Base-by-base conservation (phyloP, 2,888 invertebrate species). In the Limnephilus marmoratus region DNA sequence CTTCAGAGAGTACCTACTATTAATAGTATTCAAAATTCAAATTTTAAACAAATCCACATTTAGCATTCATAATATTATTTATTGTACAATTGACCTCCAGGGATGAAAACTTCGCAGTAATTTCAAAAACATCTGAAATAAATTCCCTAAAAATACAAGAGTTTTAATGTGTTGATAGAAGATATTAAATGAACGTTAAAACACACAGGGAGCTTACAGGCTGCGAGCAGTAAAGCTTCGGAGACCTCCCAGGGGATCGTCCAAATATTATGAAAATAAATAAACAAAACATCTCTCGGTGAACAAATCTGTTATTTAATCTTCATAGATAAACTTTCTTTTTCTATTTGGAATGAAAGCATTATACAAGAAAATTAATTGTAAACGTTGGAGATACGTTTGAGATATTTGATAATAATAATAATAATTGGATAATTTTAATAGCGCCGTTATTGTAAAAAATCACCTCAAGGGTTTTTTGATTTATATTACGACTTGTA, bases 261-360 rank as follows among this genome's bases (percentile, higher is more conserved):
- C 18, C 34, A 82, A 82, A 82, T 82, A 82, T 82, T 82, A 82
- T 82, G 31, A 82, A 34, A 82, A 82, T 31, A 82, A 34, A 82
- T 82, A 82, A 31, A 82, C 15, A 82, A 68, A 24, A 68, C 24
- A 24, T 68, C 24, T 68, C 68, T 5, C 68, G 24, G 24, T 24
- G 24, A 68, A 68, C 68, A 9, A 68, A n/a, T 24, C 5, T 68
- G 24, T 68, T 68, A 24, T 68, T n/a, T 68, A 68, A 68, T 68
- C 68, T 7, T 68, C 24, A 2, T 24, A n/a, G n/a, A 68, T 68
- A 24, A 68, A 24, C 24, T 68, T 24, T 7, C 68, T 24, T n/a
- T 4, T 68, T 9, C 5, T n/a, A n/a, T 68, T 24, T 24, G 9
- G 5, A 68, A 0, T 68, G 68, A 68, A n/a, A n/a, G 24, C 68